A percentile compares a stretch with the other conserved stretches of the same genome.
Conservation (phyloP, 2,113 vertebrate genomes). For the Chloebia gouldiae region DNA sequence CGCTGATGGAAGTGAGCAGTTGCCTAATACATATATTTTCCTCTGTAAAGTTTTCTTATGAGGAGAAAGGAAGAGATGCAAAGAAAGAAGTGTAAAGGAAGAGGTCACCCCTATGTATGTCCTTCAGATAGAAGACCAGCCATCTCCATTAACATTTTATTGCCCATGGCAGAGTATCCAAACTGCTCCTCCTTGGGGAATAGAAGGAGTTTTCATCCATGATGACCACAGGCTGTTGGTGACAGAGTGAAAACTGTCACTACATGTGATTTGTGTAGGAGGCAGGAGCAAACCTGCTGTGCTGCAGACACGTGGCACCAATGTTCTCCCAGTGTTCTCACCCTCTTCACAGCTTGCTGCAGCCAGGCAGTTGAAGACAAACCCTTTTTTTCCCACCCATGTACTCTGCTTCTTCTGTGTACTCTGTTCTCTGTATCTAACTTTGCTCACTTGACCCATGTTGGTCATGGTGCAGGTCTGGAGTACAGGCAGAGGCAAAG, state of each 20-base stretch:
- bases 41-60: background rate
- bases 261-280: background rate
- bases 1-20: background rate
- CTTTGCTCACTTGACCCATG: background rate
- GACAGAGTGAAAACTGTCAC: background rate
- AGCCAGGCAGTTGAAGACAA: background rate
- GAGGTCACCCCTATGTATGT: accelerated
- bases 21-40: background rate
- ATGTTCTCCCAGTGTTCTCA: background rate
- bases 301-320: background rate
- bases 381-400: background rate
- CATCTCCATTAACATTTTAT: background rate
- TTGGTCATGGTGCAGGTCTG: background rate
- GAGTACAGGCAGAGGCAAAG: background rate
- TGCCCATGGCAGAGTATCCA: background rate
- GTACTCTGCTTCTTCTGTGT: background rate
- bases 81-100: background rate
- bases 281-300: background rate
- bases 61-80: background rate
- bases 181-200: background rate
- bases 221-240: background rate
- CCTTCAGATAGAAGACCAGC: background rate
- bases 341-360: background rate
- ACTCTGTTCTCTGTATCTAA: background rate
- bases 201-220: background rate